Conservation (phyloP, 1,140 invertebrate genomes). For the Philaenus spumarius region DNA sequence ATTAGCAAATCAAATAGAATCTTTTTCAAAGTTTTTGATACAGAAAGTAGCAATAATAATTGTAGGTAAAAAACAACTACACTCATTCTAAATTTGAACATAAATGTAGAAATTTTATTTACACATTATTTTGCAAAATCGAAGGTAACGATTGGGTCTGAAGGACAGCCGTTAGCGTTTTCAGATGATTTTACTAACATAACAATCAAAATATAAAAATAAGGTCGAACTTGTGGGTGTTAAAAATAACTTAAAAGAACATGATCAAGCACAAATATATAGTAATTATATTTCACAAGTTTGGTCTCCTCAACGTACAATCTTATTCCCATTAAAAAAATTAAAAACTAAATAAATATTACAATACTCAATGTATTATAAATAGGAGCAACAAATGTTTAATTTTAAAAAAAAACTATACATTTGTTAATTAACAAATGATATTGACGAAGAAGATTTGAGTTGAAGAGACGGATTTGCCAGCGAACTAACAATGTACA, state of each 20-base stretch:
- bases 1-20: too few relatives aligned
- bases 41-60: too few relatives aligned
- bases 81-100: too few relatives aligned
- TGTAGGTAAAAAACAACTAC: too few relatives aligned
- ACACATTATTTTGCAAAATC: too few relatives aligned
- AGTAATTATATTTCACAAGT: constrained; percentile 17
- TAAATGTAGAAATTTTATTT: too few relatives aligned
- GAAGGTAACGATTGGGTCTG: too few relatives aligned
- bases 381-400: background rate
- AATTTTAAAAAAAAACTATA: background rate
- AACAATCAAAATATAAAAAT: constrained; percentile 15
- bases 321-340: constrained; percentile 2
- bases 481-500: constrained; percentile 5
- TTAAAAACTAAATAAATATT: background rate
- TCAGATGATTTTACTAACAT: too few relatives aligned
- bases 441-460: constrained; percentile 6
- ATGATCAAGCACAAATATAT: constrained; percentile 17
- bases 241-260: constrained; percentile 17
- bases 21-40: too few relatives aligned
- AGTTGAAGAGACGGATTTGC: constrained; percentile 9
- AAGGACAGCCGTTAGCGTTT: too few relatives aligned
- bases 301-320: constrained; percentile 13
- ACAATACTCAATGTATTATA: constrained; percentile 9
- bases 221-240: constrained; percentile 8
- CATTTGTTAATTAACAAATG: constrained; percentile 10